Conservation (phyloP, 2,888 invertebrate genomes). For the Hartigia nigra region DNA sequence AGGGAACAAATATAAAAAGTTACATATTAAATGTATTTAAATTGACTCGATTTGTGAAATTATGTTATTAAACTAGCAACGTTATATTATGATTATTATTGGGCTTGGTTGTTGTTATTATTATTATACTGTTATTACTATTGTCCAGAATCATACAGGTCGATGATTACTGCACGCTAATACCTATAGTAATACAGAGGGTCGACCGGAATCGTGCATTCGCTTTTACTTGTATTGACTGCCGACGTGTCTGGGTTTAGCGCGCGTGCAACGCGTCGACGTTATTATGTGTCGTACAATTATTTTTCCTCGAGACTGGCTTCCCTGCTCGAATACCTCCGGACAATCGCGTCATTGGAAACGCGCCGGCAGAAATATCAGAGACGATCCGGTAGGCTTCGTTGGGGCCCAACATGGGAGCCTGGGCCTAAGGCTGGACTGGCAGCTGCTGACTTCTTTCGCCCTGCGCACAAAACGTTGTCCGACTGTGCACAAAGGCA, state of each 20-base stretch:
- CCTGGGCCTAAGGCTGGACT: neutral
- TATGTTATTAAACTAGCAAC: neutral
- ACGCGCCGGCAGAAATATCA: constrained; percentile 22
- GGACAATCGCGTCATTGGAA: constrained; percentile 50
- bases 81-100: neutral
- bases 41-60: neutral
- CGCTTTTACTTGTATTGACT: neutral
- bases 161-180: neutral
- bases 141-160: neutral
- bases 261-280: neutral
- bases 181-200: neutral
- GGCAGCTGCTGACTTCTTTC: neutral
- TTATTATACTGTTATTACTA: neutral
- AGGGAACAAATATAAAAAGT: accelerated
- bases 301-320: constrained; percentile 63
- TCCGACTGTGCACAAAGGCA: constrained; percentile 17
- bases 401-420: neutral
- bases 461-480: neutral
- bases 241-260: neutral
- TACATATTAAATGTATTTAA: neutral
- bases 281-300: constrained; percentile 44
- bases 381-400: constrained; percentile 5
- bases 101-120: neutral
- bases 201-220: neutral
- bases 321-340: constrained; percentile 58